These are phyloP conservation scores for Mystacides longicornis DNA, from an alignment of 2,888 invertebrate species.

Conservation along the genomic window DNA sequence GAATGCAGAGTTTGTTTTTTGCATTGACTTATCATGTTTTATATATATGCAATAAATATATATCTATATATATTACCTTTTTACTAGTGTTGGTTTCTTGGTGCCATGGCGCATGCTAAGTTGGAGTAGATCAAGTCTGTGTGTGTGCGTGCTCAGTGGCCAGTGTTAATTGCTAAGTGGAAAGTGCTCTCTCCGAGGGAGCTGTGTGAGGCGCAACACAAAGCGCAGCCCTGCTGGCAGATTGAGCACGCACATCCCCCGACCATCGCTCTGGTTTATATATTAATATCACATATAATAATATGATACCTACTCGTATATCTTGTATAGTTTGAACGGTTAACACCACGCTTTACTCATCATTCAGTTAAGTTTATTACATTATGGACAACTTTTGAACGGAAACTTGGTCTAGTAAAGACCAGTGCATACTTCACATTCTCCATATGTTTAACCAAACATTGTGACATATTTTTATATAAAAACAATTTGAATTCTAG, in stretches of 20 bases:
- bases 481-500: constrained; percentile 15
- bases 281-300: constrained; percentile 7
- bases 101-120: constrained; percentile 63
- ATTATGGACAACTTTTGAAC: background rate
- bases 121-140: constrained; percentile 46
- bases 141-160: constrained; percentile 27
- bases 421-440: background rate
- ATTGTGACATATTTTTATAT: constrained; percentile 12
- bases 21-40: constrained; percentile 41
- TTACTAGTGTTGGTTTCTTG: constrained; percentile 69
- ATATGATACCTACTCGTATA: background rate
- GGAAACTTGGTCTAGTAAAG: background rate
- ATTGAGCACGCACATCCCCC: constrained; percentile 12
- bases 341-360: background rate
- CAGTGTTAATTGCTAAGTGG: constrained; percentile 24
- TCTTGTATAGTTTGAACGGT: background rate
- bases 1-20: constrained; percentile 55
- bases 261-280: constrained; percentile 1
- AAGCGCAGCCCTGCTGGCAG: no score
- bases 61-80: constrained; percentile 37
- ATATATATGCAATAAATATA: background rate
- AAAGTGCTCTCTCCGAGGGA: constrained; percentile 39
- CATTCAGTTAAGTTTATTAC: background rate
- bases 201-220: constrained; percentile 28
- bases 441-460: background rate